These are phyloP conservation scores for Threskiornis aethiopicus DNA, from an alignment of 2,797 vertebrate genomes.

Conservation along the genomic window DNA sequence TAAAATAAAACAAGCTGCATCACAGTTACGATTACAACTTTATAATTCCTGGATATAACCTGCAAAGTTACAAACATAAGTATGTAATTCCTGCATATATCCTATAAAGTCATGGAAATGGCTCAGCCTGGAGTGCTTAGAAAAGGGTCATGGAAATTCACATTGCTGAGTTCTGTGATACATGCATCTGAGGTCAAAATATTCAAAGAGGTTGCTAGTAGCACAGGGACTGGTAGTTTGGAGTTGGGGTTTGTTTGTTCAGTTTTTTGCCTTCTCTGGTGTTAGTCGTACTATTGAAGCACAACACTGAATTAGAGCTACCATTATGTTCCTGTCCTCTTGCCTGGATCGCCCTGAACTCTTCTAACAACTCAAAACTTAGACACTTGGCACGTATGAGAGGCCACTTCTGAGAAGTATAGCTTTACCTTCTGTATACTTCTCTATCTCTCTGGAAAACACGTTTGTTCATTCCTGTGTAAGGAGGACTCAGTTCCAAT, in stretches of 20 bases:
- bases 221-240: background rate
- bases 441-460: background rate
- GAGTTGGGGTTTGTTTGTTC: background rate
- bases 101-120: background rate
- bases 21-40: background rate
- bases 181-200: background rate
- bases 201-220: background rate
- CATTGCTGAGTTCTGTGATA: background rate
- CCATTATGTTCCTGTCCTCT: background rate
- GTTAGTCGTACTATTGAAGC: background rate
- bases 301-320: background rate
- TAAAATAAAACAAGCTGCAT: background rate
- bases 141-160: background rate
- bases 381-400: background rate
- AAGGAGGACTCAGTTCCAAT: background rate
- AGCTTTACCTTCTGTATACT: background rate
- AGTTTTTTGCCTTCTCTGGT: background rate
- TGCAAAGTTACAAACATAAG: background rate
- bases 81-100: background rate
- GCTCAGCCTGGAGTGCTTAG: background rate
- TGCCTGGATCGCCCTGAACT: background rate
- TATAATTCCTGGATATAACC: background rate
- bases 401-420: background rate
- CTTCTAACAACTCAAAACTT: background rate
- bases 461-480: fast-evolving